A percentile compares a stretch with the other conserved stretches of the same genome.
phyloP scores from a whole-genome alignment of 1,140 invertebrate species.

The Manduca sexta region DNA sequence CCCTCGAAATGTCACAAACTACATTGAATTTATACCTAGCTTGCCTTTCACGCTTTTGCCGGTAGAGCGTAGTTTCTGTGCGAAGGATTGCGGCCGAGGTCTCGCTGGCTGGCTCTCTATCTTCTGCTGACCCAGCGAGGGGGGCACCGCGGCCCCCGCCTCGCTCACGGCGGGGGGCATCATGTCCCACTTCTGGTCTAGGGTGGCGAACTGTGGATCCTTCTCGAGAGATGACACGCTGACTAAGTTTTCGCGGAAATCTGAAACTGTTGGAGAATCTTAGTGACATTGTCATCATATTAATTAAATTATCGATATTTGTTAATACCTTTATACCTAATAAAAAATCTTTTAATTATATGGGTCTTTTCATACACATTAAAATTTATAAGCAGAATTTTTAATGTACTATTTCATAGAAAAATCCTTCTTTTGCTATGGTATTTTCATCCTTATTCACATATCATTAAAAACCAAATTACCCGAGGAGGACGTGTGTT shows the following conservation, averaged over 20 bases:
- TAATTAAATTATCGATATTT: too few species aligned
- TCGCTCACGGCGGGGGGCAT: slow-evolving; percentile 9
- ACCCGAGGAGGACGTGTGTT: slow-evolving; percentile 77
- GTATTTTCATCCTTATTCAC: too few species aligned
- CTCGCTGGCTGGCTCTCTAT: slow-evolving; percentile 75
- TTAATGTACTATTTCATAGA: too few species aligned
- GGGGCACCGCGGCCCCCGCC: slow-evolving; percentile 11
- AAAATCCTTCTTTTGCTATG: too few species aligned
- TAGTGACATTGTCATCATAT: too few species aligned
- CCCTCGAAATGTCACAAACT: neutral
- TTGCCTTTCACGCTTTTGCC: slow-evolving; percentile 86
- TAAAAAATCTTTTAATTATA: too few species aligned
- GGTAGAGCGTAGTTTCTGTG: slow-evolving; percentile 87
- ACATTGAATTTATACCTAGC: slow-evolving; percentile 42
- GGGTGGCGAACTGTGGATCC: slow-evolving; percentile 56
- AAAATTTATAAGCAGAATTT: too few species aligned
- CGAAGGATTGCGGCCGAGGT: slow-evolving; percentile 86
- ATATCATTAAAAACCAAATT: neutral
- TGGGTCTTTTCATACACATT: too few species aligned
- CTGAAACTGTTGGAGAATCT: slow-evolving; percentile 70
- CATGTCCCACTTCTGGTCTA: slow-evolving; percentile 54
- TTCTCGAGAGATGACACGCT: slow-evolving; percentile 64
- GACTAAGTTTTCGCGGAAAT: slow-evolving; percentile 76
- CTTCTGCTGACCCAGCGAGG: slow-evolving; percentile 47
- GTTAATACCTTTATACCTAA: too few species aligned